phyloP scores from a whole-genome alignment of 2,113 vertebrate genomes.

The Ondatra zibethicus region DNA sequence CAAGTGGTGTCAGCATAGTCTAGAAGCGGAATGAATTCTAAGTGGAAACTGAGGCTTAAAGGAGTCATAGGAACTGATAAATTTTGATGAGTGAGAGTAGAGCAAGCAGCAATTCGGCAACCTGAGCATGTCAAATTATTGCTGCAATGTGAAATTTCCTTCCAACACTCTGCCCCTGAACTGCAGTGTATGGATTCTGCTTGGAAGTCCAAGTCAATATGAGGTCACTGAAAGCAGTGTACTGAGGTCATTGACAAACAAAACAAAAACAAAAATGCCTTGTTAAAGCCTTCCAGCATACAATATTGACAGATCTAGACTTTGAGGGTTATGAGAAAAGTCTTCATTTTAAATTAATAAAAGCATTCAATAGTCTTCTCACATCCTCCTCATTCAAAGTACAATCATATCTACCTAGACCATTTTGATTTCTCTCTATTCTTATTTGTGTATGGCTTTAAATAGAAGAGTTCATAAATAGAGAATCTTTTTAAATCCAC shows the following conservation, averaged over 20 bases:
- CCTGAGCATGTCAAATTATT: background rate
- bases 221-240: background rate
- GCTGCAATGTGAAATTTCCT: background rate
- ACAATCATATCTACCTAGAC: background rate
- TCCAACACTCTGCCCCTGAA: background rate
- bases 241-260: background rate
- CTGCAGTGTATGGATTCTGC: fast-evolving
- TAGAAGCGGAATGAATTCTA: background rate
- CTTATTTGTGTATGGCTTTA: background rate
- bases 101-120: background rate
- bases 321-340: background rate
- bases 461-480: background rate
- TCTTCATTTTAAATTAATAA: background rate
- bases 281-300: background rate
- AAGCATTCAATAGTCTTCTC: background rate
- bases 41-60: background rate
- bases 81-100: background rate
- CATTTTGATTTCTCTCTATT: background rate
- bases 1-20: background rate
- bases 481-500: background rate
- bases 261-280: background rate
- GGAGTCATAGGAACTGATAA: background rate
- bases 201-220: background rate
- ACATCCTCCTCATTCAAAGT: background rate
- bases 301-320: background rate